Evolutionary conservation across 2,113 vertebrate genomes (phyloP).

Genomic region (Tonatia bakeri): DNA sequence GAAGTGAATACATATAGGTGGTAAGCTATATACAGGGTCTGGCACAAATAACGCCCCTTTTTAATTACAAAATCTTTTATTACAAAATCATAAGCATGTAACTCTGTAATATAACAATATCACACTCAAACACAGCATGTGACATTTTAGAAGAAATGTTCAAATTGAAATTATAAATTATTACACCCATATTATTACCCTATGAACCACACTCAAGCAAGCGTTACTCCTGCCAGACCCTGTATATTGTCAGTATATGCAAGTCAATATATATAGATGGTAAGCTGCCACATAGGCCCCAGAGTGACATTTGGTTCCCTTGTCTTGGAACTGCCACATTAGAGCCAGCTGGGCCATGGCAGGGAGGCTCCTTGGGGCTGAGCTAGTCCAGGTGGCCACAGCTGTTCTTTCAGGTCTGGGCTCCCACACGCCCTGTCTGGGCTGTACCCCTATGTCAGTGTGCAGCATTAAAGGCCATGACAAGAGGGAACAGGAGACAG

Average conservation of each 20-base stretch:
- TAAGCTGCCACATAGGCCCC: background rate
- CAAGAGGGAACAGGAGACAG: background rate
- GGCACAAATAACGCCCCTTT: no score
- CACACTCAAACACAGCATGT: no score
- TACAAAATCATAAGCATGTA: no score
- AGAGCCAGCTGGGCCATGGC: fast-evolving
- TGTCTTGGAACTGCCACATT: background rate
- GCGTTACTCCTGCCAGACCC: no score
- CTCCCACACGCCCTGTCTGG: fast-evolving
- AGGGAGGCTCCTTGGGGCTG: fast-evolving
- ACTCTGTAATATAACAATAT: no score
- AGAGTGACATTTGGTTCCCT: background rate
- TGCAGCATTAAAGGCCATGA: background rate
- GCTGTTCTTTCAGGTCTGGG: background rate
- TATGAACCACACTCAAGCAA: no score
- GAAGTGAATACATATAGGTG: background rate
- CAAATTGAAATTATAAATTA: no score
- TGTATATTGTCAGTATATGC: background rate
- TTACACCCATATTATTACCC: no score
- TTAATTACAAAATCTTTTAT: no score
- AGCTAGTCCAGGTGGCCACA: background rate
- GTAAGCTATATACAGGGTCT: no score
- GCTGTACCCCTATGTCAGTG: fast-evolving
- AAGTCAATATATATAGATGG: no score
- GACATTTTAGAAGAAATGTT: no score